phyloP scores from a whole-genome alignment of 2,888 invertebrate genomes.

The Drosophila glabriapex region DNA sequence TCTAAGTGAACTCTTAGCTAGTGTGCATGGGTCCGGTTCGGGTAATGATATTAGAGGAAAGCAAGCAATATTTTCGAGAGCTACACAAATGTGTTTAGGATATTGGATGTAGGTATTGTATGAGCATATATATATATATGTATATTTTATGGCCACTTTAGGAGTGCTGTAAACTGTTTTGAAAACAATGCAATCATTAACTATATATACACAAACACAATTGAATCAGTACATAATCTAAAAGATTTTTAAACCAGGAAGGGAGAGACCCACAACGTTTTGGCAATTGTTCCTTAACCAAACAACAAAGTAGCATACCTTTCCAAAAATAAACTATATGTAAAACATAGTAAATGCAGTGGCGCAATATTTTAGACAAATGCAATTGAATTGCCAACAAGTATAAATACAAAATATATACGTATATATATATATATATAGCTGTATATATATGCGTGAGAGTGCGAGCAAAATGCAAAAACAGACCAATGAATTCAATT shows the following conservation, averaged over 20 bases:
- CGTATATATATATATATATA: slow-evolving; percentile 3
- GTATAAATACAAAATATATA: slow-evolving; percentile 13
- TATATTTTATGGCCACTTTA: slow-evolving; percentile 51
- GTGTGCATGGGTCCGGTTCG: slow-evolving; percentile 25
- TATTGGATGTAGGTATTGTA: slow-evolving; percentile 29
- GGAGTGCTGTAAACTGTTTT: slow-evolving; percentile 25
- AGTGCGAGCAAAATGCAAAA: slow-evolving; percentile 9
- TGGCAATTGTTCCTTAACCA: slow-evolving; percentile 29
- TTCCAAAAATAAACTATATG: slow-evolving; percentile 27
- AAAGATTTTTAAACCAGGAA: slow-evolving; percentile 23
- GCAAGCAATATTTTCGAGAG: slow-evolving; percentile 75
- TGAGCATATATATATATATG: slow-evolving; percentile 31
- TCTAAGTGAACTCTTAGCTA: slow-evolving; percentile 30
- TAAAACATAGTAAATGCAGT: slow-evolving; percentile 25
- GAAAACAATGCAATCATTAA: slow-evolving; percentile 48
- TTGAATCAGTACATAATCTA: slow-evolving; percentile 21
- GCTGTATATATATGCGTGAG: background rate
- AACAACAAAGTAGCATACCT: slow-evolving; percentile 47
- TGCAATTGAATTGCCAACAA: slow-evolving; percentile 57
- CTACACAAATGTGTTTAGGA: slow-evolving; percentile 32
- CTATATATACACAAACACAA: slow-evolving; percentile 10
- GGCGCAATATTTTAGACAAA: slow-evolving; percentile 47
- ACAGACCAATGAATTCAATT: slow-evolving; percentile 49
- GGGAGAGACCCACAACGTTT: slow-evolving; percentile 8
- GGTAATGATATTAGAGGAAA: slow-evolving; percentile 29